phyloP scores from a whole-genome alignment of 2,113 vertebrate species.

The Pomatostomus ruficeps region DNA sequence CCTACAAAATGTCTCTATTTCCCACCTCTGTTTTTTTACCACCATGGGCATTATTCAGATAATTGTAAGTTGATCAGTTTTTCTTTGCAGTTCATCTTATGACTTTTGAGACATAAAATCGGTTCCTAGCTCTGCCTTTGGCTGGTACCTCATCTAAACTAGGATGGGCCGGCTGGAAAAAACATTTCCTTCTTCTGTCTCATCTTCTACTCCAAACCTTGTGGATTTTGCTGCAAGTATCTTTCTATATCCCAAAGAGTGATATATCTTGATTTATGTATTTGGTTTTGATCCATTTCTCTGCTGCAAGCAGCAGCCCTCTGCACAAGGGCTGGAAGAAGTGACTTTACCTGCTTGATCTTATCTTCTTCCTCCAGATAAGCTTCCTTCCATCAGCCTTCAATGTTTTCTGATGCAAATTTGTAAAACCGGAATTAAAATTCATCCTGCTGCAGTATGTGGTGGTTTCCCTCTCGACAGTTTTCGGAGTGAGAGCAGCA shows the following conservation, averaged over 20 bases:
- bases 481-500: slow-evolving; percentile 44
- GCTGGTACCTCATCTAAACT: background rate
- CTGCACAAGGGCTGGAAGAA: background rate
- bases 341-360: background rate
- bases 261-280: background rate
- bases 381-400: background rate
- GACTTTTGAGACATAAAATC: background rate
- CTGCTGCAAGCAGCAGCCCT: background rate
- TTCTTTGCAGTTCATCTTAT: background rate
- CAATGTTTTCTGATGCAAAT: background rate
- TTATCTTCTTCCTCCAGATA: background rate
- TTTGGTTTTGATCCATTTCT: background rate
- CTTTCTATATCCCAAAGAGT: background rate
- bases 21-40: background rate
- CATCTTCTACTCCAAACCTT: background rate
- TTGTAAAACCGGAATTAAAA: slow-evolving; percentile 36
- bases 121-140: background rate
- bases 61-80: background rate
- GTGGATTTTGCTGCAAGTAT: background rate
- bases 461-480: slow-evolving; percentile 32
- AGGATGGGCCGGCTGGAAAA: background rate
- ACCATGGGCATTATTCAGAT: background rate
- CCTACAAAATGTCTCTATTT: background rate
- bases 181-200: background rate
- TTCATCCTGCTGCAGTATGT: slow-evolving; percentile 19